Conservation (phyloP, 2,113 vertebrate genomes). For the Hassar affinis region DNA sequence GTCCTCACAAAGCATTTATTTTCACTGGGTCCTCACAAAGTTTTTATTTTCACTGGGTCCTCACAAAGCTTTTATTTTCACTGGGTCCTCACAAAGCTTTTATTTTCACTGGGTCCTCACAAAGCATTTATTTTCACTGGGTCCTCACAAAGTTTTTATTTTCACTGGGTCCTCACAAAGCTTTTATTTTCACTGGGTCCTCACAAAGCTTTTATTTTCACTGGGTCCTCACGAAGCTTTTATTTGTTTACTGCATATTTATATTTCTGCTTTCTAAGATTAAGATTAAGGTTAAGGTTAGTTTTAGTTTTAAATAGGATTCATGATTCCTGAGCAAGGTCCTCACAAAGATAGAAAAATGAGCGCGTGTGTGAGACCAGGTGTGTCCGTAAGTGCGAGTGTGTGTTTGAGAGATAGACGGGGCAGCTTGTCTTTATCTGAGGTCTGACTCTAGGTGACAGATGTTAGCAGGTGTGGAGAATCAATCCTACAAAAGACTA, state of each 20-base stretch:
- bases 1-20: too few species aligned
- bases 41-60: too few species aligned
- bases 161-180: too few species aligned
- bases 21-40: too few species aligned
- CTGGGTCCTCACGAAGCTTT: neutral
- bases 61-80: too few species aligned
- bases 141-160: too few species aligned
- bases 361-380: slow-evolving; percentile 1
- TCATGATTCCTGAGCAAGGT: neutral
- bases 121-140: too few species aligned
- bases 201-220: too few species aligned
- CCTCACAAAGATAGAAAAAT: neutral
- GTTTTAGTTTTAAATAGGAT: neutral
- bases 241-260: neutral
- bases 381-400: slow-evolving; percentile 41
- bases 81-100: too few species aligned
- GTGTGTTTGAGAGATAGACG: slow-evolving; percentile 52
- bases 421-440: slow-evolving; percentile 35
- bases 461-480: slow-evolving; percentile 49
- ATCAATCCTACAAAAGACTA: slow-evolving; percentile 24
- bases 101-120: too few species aligned
- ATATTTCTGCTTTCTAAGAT: neutral
- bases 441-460: slow-evolving; percentile 25
- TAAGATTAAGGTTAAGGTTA: neutral
- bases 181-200: too few species aligned